Evolutionary conservation across 2,888 invertebrate species (phyloP).

Genomic region (Cinara cedri): DNA sequence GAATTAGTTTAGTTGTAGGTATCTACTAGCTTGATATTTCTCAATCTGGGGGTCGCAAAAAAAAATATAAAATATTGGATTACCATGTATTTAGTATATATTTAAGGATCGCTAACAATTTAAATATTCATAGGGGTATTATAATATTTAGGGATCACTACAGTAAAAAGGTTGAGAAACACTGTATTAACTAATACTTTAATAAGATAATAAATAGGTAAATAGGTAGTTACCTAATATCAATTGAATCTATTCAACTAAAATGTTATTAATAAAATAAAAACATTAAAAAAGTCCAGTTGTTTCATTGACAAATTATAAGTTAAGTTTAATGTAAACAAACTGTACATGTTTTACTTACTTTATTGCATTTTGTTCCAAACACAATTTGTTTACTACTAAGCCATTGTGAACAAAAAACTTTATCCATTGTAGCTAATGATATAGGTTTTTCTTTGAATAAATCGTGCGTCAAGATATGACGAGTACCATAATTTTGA

Average conservation of each 20-base stretch:
- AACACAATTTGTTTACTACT: slow-evolving; percentile 93
- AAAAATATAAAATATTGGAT: no score
- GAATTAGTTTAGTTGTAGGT: no score
- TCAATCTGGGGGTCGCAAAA: no score
- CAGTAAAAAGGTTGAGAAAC: no score
- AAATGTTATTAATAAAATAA: background rate
- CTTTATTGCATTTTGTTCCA: slow-evolving; percentile 97
- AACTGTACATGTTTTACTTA: slow-evolving; percentile 62
- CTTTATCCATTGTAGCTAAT: slow-evolving; percentile 86
- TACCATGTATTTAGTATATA: no score
- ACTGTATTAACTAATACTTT: no score
- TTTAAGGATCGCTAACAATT: no score
- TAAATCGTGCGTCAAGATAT: slow-evolving; percentile 88
- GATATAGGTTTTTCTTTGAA: slow-evolving; percentile 82
- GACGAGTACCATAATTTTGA: slow-evolving; percentile 81
- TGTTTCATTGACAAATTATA: background rate
- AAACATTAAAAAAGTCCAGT: background rate
- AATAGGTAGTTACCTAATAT: background rate
- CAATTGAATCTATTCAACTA: background rate
- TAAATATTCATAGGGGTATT: no score
- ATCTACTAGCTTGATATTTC: no score
- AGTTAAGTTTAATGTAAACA: background rate
- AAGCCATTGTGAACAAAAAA: slow-evolving; percentile 93
- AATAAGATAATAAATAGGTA: no score
- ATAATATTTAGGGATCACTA: no score